These are phyloP conservation scores for Paralinhomoeus sp. DNA, from an alignment of 2,888 invertebrate genomes.

Conservation along the genomic window DNA sequence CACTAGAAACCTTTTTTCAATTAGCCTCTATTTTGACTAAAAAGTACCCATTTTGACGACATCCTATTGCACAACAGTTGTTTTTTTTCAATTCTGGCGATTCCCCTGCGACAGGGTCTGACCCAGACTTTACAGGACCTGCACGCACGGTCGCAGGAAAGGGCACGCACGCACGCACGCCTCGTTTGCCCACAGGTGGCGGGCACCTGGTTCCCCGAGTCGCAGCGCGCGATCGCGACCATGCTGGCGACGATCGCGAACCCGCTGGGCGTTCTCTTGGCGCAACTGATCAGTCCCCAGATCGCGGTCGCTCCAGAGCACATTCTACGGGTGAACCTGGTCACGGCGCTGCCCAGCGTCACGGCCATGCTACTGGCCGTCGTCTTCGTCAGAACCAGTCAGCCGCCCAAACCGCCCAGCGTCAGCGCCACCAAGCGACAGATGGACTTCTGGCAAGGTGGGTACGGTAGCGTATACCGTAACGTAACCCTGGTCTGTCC, in stretches of 20 bases:
- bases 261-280: slow-evolving; percentile 12
- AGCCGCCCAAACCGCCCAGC: slow-evolving; percentile 4
- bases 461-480: not conserved
- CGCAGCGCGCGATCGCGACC: slow-evolving; percentile 27
- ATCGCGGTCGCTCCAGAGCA: slow-evolving; percentile 10
- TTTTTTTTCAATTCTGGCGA: no score
- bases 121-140: no score
- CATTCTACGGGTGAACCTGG: not conserved
- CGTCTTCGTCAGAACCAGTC: not conserved
- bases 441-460: slow-evolving; percentile 14
- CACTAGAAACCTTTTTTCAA: no score
- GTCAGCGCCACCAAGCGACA: slow-evolving; percentile 8
- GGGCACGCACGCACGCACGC: no score
- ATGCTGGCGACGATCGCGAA: slow-evolving; percentile 19
- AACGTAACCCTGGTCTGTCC: no score
- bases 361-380: slow-evolving; percentile 1
- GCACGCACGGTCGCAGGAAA: no score
- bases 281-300: slow-evolving; percentile 18
- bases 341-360: slow-evolving; percentile 5
- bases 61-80: no score
- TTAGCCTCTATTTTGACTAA: no score
- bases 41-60: no score
- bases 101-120: no score
- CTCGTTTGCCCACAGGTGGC: no score
- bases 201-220: slow-evolving; percentile 26